Evolutionary conservation across 2,888 invertebrate species (phyloP), one percentile per base, ranked within the genome.

Genomic region (Lomographa bimaculata): DNA sequence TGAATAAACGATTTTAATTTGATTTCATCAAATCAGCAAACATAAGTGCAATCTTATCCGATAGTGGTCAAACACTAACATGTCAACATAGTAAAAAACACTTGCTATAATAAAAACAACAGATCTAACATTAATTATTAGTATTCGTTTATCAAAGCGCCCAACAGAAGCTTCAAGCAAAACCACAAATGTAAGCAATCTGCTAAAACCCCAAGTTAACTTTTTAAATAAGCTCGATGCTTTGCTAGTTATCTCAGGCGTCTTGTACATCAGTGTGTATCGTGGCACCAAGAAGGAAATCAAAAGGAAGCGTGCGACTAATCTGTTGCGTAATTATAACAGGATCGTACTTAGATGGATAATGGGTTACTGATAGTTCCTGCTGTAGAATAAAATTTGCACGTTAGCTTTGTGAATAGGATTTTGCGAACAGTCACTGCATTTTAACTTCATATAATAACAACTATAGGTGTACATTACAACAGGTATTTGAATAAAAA

Each of bases 251-350:
- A 16, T 5, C 8, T n/a, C 10, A 51, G 51, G 49, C 49, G 51
- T 28, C 27, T 14, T n/a, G n/a, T n/a, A n/a, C n/a, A n/a, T n/a
- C n/a, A n/a, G 41, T 54, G 43, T 49, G 49, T 54, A 46, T 37
- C 18, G 7, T 6, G 18, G 3, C 9, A 7, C 8, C 19, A 23
- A 25, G 33, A 16, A 41, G 44, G 40, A 46, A 54, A 30, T 28
- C 18, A 5, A 28, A 38, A 11, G 48, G 44, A 45, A 50, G 40
- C 37, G 12, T 26, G 30, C 3, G 7, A 25, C 25, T 29, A 30
- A 34, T 44, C 34, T 23, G 40, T 49, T 49, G 21, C 38, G 46
- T 38, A 54, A 47, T 26, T 21, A n/a, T 18, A 30, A 33, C 41
- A 45, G 46, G 45, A 45, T 42, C 16, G 20, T 39, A 30, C 23